Conservation (phyloP, 1,140 invertebrate species). For the Musca vetustissima region DNA sequence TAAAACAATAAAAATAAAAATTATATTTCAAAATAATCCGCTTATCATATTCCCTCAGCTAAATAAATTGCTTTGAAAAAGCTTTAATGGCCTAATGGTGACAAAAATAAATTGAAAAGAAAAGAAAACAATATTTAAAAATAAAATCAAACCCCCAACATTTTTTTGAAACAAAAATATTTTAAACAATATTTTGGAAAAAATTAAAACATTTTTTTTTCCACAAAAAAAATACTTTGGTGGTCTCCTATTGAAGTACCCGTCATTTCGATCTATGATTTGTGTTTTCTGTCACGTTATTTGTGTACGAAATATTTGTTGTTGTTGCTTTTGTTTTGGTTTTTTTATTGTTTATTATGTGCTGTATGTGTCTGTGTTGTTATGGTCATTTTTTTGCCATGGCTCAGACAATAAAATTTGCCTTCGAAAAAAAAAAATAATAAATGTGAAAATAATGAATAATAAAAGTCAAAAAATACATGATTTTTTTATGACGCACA, state of each 20-base stretch:
- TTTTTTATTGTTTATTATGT: too few relatives aligned
- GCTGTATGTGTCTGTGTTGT: too few relatives aligned
- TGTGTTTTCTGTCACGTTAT: background rate
- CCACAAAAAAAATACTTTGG: background rate
- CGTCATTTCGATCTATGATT: too few relatives aligned
- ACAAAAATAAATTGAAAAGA: constrained; percentile 3
- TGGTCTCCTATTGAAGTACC: too few relatives aligned
- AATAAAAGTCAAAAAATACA: constrained; percentile 28
- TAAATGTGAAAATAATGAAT: constrained; percentile 29
- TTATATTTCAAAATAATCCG: too few relatives aligned
- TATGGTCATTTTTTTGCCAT: too few relatives aligned
- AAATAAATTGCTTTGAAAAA: constrained; percentile 13
- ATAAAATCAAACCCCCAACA: too few relatives aligned
- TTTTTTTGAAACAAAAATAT: too few relatives aligned
- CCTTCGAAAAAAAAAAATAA: too few relatives aligned
- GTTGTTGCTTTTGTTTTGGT: background rate
- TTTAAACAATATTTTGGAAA: too few relatives aligned
- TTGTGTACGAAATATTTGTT: background rate
- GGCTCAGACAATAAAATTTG: constrained; percentile 13
- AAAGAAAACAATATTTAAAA: background rate
- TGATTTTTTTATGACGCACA: constrained; percentile 26
- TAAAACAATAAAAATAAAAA: background rate
- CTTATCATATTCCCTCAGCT: too few relatives aligned
- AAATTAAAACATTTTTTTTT: too few relatives aligned
- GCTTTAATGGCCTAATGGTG: constrained; percentile 15